These are phyloP conservation scores for Saimiri boliviensis DNA, from an alignment of 2,113 vertebrate species.

Conservation along the genomic window DNA sequence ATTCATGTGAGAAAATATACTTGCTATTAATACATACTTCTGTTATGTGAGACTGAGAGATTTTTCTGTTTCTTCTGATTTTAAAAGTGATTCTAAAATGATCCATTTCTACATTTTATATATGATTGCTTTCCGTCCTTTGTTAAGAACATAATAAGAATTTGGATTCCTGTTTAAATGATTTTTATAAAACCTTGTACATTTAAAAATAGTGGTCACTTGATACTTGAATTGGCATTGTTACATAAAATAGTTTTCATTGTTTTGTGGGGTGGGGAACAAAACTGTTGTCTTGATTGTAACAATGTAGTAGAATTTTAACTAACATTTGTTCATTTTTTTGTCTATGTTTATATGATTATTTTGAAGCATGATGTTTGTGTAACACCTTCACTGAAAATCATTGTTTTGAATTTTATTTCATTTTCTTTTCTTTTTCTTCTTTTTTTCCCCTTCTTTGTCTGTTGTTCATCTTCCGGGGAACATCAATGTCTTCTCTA, in stretches of 20 bases:
- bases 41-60: neutral
- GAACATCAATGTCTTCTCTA: slow-evolving; percentile 62
- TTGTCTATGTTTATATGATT: neutral
- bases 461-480: slow-evolving; percentile 58
- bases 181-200: slow-evolving; percentile 16
- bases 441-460: neutral
- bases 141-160: slow-evolving; percentile 23
- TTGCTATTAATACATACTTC: neutral
- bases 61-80: neutral
- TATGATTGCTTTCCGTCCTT: neutral
- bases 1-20: neutral
- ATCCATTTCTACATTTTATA: neutral
- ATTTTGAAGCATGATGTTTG: slow-evolving; percentile 70
- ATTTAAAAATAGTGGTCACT: neutral
- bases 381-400: slow-evolving; percentile 35
- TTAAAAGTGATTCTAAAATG: slow-evolving; percentile 33
- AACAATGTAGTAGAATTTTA: neutral
- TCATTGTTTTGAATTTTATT: slow-evolving; percentile 56
- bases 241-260: slow-evolving; percentile 2
- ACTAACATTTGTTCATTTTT: slow-evolving; percentile 45
- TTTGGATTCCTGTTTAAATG: slow-evolving; percentile 13
- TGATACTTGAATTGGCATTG: slow-evolving; percentile 31
- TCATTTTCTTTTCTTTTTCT: neutral
- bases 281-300: neutral
- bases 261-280: neutral